Base-by-base conservation (phyloP, 2,888 invertebrate species). In the Chymomyza fuscimana region DNA sequence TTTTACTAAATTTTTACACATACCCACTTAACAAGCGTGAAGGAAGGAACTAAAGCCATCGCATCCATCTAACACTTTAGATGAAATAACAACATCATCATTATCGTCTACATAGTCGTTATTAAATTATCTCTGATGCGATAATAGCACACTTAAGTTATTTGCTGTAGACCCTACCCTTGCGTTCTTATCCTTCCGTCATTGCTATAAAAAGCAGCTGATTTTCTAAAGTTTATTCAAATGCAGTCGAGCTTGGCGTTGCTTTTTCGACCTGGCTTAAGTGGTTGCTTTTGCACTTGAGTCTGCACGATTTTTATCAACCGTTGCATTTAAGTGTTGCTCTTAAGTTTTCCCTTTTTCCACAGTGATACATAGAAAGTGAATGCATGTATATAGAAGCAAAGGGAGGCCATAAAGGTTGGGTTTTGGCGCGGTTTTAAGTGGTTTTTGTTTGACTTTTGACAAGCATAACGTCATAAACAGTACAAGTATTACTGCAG, bases 91-190 rank as follows among this genome's bases (percentile, higher is more conserved):
- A 40, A 65, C 74, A 67, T 64, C 79, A 72, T 66, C 65, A 36
- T 9, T 19, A 22, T 51, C 19, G 7, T 25, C 62, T 16, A 22
- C 69, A 64, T 67, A 73, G 77, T 86, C 86, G 84, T 89, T 85
- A 89, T 90, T 89, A 87, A 88, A 90, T 89, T 90, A 90, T 90
- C 89, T 89, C 84, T 86, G 87, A 82, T 84, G 89, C 80, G 86
- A 89, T 90, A 90, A 89, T 89, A 89, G 82, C 86, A 82, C 87
- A 87, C 89, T 90, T 90, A 88, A 77, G 88, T 72, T 63, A 65
- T 74, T 80, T 73, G 75, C 84, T 65, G 74, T 70, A 67, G 70
- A 32, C 32, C 7, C 32, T 2, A 52, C 19, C 63, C 36, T 51
- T 46, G 6, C 1, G 61, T 56, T 1, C 10, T 5, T 15, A n/a